Conservation (phyloP, 1,140 invertebrate genomes). For the Polypedilum vanderplanki region DNA sequence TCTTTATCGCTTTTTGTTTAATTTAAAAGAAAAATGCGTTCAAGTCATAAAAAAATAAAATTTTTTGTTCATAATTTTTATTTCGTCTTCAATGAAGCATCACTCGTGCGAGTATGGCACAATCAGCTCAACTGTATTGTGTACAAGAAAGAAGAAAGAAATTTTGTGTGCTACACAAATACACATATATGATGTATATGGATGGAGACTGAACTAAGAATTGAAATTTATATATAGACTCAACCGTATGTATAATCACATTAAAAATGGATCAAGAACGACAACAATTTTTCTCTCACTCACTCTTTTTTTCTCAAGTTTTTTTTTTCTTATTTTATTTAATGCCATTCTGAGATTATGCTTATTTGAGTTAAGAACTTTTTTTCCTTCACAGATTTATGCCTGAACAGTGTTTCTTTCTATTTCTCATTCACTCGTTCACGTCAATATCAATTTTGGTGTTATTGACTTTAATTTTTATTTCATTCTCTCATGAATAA, state of each 20-base stretch:
- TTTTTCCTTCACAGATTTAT: no score
- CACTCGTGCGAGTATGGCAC: neutral
- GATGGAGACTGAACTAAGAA: neutral
- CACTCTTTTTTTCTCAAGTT: no score
- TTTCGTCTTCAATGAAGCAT: slow-evolving; percentile 16
- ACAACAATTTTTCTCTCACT: slow-evolving; percentile 26
- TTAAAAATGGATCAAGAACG: slow-evolving; percentile 26
- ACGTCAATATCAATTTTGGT: no score
- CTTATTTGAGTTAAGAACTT: no score
- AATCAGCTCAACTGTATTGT: neutral
- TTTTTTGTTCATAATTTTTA: neutral
- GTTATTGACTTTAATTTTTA: no score
- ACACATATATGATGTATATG: neutral
- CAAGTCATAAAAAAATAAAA: neutral
- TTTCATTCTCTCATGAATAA: no score
- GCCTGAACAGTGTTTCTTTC: no score
- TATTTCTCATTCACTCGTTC: no score
- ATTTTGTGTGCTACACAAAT: neutral
- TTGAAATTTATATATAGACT: neutral
- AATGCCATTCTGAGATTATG: no score
- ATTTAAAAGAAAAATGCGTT: neutral
- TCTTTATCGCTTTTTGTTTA: no score
- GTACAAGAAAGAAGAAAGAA: neutral
- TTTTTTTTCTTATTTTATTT: no score
- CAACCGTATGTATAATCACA: neutral